A percentile compares a stretch with the other conserved stretches of the same genome.
phyloP scores from a whole-genome alignment of 2,888 invertebrate species.

The Microdon myrmicae region DNA sequence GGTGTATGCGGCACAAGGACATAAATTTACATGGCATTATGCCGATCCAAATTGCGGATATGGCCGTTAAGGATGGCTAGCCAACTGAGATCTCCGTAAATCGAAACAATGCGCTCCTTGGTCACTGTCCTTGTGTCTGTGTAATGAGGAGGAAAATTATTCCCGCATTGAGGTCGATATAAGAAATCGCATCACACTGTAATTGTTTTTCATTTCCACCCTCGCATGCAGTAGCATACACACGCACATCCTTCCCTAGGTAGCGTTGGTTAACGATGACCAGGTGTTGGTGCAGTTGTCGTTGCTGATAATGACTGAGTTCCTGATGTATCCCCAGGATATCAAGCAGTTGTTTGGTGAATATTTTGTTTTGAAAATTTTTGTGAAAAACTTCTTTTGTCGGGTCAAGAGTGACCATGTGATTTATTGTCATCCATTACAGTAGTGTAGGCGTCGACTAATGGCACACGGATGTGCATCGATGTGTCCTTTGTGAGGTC shows the following conservation, averaged over 20 bases:
- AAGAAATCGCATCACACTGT: conserved; percentile 33
- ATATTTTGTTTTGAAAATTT: conserved; percentile 39
- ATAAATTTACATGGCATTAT: conserved; percentile 52
- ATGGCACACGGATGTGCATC: conserved; percentile 40
- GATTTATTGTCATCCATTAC: conserved; percentile 42
- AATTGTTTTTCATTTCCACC: conserved; percentile 44
- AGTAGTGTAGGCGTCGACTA: conserved; percentile 52
- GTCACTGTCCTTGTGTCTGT: background rate
- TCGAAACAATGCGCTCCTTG: no score
- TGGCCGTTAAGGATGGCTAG: conserved; percentile 29
- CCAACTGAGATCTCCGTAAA: no score
- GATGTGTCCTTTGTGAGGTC: conserved; percentile 27
- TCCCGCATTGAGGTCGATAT: conserved; percentile 16
- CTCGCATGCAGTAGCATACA: conserved; percentile 31
- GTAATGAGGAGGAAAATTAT: conserved; percentile 40
- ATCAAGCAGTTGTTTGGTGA: conserved; percentile 43
- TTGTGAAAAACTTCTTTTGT: conserved; percentile 41
- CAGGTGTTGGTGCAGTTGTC: conserved; percentile 30
- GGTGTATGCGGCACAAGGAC: conserved; percentile 38
- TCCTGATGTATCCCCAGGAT: conserved; percentile 42
- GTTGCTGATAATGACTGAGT: no score
- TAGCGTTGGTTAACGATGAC: no score
- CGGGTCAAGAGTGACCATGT: conserved; percentile 32
- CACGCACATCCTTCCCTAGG: conserved; percentile 17
- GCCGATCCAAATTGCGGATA: conserved; percentile 38